A percentile compares a stretch with the other conserved stretches of the same genome.
Evolutionary conservation across 1,140 invertebrate species (phyloP).

Genomic region (Chionoecetes opilio): DNA sequence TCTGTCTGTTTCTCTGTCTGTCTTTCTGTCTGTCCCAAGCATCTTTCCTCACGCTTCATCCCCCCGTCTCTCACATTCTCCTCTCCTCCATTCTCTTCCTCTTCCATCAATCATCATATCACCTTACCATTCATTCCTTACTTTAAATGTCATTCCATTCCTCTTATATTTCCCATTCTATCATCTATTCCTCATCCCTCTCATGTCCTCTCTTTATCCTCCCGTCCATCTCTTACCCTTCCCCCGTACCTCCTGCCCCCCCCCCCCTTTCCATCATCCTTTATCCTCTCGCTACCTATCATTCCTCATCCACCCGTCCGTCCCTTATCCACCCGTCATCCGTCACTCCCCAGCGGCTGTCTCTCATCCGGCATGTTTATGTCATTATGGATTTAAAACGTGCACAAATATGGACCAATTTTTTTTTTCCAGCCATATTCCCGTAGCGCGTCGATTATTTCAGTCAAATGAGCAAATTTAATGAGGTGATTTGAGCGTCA

Average conservation of each 20-base stretch:
- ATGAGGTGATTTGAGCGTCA: slow-evolving; percentile 28
- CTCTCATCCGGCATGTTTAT: neutral
- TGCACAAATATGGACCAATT: neutral
- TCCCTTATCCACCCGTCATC: neutral
- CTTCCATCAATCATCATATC: neutral
- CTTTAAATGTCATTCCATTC: neutral
- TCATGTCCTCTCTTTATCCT: neutral
- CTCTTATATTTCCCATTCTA: neutral
- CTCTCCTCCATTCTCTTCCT: neutral
- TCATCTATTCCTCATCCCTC: neutral
- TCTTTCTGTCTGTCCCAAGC: neutral
- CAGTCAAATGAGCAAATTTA: slow-evolving; percentile 30
- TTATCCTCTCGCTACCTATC: neutral
- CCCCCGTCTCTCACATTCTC: neutral
- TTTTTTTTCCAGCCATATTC: slow-evolving; percentile 30
- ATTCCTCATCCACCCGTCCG: neutral
- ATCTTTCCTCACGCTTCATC: neutral
- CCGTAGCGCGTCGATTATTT: slow-evolving; percentile 18
- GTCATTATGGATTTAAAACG: neutral
- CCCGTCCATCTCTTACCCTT: neutral
- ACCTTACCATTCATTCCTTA: no score
- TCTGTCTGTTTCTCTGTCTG: neutral
- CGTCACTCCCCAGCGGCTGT: neutral
- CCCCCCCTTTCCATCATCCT: neutral
- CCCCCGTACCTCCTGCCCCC: no score